Evolutionary conservation across 2,888 invertebrate species (phyloP), one percentile per base, ranked within the genome.

Genomic region (Onchidella celtica): DNA sequence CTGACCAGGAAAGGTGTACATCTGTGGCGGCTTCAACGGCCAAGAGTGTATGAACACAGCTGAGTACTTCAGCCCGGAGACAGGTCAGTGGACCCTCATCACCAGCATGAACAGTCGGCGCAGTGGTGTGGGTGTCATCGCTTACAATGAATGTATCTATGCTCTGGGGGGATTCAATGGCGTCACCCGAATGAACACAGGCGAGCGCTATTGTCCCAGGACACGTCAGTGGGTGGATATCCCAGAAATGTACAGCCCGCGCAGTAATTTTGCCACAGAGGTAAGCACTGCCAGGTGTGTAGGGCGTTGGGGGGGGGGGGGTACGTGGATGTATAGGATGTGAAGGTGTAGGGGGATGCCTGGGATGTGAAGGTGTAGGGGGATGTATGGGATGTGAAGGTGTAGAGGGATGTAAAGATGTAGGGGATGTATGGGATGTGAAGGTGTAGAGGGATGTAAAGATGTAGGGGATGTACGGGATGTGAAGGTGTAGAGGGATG

Each of bases 111-210:
- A 97, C 89, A 97, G 96, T 36, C 95, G 96, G 17, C 95, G 98
- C 69, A 97, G 97, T n/a, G 98, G 98, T 1, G 97, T 97, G 27
- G 97, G 97, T 0, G 97, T 97, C 92, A 96, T 97, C 81, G 95
- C 97, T 14, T 97, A 97, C 94, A 96, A 96, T 92, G 96, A 96
- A 87, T 95, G 95, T 93, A 94, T 97, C 72, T 95, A 95, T 89
- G 95, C 90, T n/a, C 79, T 92, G 90, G 97, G 97, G 34, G 98
- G 98, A 0, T 98, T 97, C 93, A 98, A 98, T 93, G 98, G 98
- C 0, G 96, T 97, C 63, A 96, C 97, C 0, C 95, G 98, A 74
- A 96, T 98, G 95, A 96, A 96, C 91, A 97, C 97, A 83, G 97
- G 97, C 0, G 98, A 98, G 92, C 96, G 88, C 63, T 93, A 89